Base-by-base conservation (phyloP, 1,140 invertebrate species). In the Metopolophium dirhodum region DNA sequence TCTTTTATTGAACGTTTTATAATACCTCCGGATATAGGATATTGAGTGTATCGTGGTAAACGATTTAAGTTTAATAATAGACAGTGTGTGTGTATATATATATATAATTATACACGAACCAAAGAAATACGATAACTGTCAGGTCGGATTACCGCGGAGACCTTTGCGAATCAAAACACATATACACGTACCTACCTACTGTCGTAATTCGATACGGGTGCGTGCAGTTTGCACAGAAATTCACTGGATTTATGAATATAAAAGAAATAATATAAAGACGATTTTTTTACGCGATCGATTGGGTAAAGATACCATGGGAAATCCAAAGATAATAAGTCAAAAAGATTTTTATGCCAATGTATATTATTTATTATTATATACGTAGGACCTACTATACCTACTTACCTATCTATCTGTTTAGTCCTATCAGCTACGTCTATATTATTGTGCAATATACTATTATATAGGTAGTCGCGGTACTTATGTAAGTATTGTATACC, bases 91-190 rank as follows among this genome's bases (percentile, higher is more conserved):
- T 83, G 11, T 47, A 22, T 18, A 18, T 51, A 22, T 18, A 18
- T 51, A 90, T 90, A 41, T 91, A 68, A 30, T 30, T 82, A 35
- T 91, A 49, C 20, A 47, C 7, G 45, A 61, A 92, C 68, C 47
- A 49, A 93, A 93, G 91, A 85, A 93, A 93, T 93, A 93, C 91
- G 91, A 93, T 93, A 93, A 93, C 91, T 93, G 91, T 93, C 91
- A 93, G 91, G 91, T 93, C 91, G 91, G 49, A 85, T 93, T 93
- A 86, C 91, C 49, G 37, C 82, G 91, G 91, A 86, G 91, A 54
- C 82, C 77, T 85, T 86, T 85, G 91, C 77, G 77, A 93, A 85
- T 93, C 91, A 85, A 93, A 93, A 93, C 91, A 93, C 54, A 90
- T 20, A 68, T 68, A 68, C 9, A 68, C 9, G 61, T 30, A 88